These are phyloP conservation scores for Drosophila fuyamai DNA, from an alignment of 1,140 invertebrate species.

Conservation along the genomic window DNA sequence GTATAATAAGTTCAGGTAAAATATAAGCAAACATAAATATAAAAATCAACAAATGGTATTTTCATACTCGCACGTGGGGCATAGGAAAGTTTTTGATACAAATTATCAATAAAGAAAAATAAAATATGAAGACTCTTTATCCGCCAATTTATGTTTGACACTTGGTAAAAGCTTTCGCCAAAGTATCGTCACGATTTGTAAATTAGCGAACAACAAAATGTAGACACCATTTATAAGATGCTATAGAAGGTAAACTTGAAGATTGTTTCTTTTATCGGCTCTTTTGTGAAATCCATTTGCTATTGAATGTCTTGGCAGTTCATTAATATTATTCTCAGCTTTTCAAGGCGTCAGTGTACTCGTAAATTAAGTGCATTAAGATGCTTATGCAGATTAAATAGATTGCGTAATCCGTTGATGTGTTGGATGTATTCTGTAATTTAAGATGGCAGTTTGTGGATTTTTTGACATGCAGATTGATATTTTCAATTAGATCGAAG, in stretches of 20 bases:
- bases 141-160: background rate
- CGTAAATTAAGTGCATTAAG: constrained; percentile 25
- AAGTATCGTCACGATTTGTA: constrained; percentile 8
- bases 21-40: constrained; percentile 39
- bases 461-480: constrained; percentile 11
- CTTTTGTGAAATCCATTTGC: constrained; percentile 9
- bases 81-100: constrained; percentile 14
- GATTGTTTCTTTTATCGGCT: constrained; percentile 6
- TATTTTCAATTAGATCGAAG: constrained; percentile 16
- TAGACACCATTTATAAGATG: background rate
- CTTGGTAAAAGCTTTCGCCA: background rate
- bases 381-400: constrained; percentile 18
- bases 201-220: constrained; percentile 1
- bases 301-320: constrained; percentile 16
- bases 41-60: background rate
- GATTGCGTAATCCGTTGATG: constrained; percentile 24
- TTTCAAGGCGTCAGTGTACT: constrained; percentile 3
- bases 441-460: background rate
- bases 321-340: constrained; percentile 17
- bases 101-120: constrained; percentile 12
- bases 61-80: constrained; percentile 8
- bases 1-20: constrained; percentile 23
- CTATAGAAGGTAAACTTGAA: constrained; percentile 19
- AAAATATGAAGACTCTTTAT: constrained; percentile 5
- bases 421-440: constrained; percentile 2